phyloP scores from a whole-genome alignment of 2,113 vertebrate genomes.

The Macquaria australasica region DNA sequence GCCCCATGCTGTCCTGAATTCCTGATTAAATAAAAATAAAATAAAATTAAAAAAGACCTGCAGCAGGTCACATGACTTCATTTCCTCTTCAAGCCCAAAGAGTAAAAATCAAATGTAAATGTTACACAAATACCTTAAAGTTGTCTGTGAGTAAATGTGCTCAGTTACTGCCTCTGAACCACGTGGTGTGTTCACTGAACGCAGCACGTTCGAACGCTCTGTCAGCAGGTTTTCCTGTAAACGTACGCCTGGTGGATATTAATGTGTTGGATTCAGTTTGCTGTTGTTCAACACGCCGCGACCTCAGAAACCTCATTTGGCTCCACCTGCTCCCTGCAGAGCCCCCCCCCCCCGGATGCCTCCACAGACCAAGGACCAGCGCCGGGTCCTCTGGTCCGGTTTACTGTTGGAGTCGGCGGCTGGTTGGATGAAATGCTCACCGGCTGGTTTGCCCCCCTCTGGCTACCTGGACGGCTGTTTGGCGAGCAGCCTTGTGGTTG shows the following conservation, averaged over 20 bases:
- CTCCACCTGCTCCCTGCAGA: constrained; percentile 36
- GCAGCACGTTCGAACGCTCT: not conserved
- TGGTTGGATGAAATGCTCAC: constrained; percentile 8
- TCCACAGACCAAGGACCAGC: constrained; percentile 17
- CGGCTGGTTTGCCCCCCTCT: constrained; percentile 45
- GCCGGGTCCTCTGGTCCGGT: not conserved
- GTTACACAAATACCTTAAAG: too few relatives aligned
- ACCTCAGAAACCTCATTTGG: constrained; percentile 15
- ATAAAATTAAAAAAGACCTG: too few relatives aligned
- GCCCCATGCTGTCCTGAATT: too few relatives aligned
- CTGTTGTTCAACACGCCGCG: constrained; percentile 41
- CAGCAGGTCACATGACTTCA: too few relatives aligned
- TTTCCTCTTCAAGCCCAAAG: too few relatives aligned
- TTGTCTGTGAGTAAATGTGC: not conserved
- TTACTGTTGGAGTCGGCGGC: not conserved
- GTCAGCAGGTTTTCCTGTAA: not conserved
- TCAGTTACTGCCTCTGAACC: too few relatives aligned
- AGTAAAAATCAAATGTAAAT: too few relatives aligned
- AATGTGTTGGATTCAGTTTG: constrained; percentile 19
- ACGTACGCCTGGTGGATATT: constrained; percentile 30
- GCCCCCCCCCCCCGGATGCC: constrained; percentile 41
- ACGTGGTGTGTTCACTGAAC: constrained; percentile 22
- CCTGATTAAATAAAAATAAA: too few relatives aligned
- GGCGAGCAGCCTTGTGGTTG: constrained; percentile 32
- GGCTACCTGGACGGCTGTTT: constrained; percentile 59